Conservation (phyloP, 2,113 vertebrate species). For the Baryphthengus martii region DNA sequence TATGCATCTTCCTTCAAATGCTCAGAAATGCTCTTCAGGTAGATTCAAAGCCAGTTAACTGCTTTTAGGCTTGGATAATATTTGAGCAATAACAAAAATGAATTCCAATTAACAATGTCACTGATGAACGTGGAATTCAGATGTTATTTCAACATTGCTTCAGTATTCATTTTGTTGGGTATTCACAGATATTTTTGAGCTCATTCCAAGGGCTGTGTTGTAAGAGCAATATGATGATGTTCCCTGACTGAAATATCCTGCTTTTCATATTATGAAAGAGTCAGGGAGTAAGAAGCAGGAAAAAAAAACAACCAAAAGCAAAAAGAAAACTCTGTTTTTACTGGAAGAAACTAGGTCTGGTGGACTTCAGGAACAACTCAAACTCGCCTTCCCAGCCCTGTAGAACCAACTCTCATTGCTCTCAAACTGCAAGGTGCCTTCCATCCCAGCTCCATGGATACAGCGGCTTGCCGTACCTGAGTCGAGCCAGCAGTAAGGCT, state of each 20-base stretch:
- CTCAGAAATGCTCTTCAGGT: background rate
- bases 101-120: background rate
- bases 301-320: fast-evolving
- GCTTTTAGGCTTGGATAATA: background rate
- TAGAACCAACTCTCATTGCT: background rate
- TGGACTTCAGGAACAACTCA: background rate
- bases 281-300: background rate
- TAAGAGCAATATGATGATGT: background rate
- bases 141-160: background rate
- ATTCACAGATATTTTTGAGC: background rate
- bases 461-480: background rate
- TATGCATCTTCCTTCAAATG: background rate
- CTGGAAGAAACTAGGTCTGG: background rate
- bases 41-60: background rate
- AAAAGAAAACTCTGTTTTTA: background rate
- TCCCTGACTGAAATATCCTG: background rate
- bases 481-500: background rate
- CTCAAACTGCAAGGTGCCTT: background rate
- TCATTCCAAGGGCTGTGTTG: background rate
- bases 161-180: background rate
- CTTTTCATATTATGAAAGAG: background rate
- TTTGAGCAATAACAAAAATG: background rate
- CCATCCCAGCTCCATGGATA: background rate
- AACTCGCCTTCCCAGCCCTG: background rate
- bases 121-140: background rate